phyloP scores from a whole-genome alignment of 92 coral and sea anemone species.

The Phenganax stokvisi region DNA sequence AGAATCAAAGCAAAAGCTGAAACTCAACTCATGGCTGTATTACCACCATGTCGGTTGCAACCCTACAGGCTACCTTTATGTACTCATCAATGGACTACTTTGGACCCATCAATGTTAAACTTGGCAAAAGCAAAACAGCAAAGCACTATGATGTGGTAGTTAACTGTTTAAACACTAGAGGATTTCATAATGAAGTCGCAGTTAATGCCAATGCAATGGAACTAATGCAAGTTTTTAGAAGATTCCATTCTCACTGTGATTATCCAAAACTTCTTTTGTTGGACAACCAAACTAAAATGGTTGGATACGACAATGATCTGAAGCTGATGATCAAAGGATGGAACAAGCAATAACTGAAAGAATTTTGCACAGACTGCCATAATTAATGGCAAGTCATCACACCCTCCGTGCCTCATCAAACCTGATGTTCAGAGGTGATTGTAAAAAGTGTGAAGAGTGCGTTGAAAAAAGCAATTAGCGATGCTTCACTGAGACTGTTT shows the following conservation, averaged over 20 bases:
- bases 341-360: not conserved
- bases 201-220: conserved; percentile 51
- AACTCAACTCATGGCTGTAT: conserved; percentile 50
- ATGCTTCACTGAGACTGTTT: conserved; percentile 49
- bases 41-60: conserved; percentile 43
- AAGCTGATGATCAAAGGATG: too few relatives aligned
- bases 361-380: too few relatives aligned
- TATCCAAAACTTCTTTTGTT: not conserved
- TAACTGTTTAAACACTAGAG: conserved; percentile 51
- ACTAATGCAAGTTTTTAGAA: conserved; percentile 53
- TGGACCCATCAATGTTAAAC: conserved; percentile 46
- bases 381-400: conserved; percentile 12
- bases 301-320: too few relatives aligned
- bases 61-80: conserved; percentile 53
- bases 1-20: conserved; percentile 31
- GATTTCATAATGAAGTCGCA: conserved; percentile 48
- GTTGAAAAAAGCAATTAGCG: conserved; percentile 46
- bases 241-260: conserved; percentile 47
- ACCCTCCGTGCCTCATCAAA: conserved; percentile 43
- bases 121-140: conserved; percentile 50
- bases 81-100: conserved; percentile 51
- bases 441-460: conserved; percentile 38
- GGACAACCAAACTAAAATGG: not conserved
- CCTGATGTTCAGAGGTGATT: conserved; percentile 40
- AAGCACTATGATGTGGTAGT: conserved; percentile 54